Evolutionary conservation across 2,113 vertebrate species (phyloP).

Genomic region (Platichthys flesus): DNA sequence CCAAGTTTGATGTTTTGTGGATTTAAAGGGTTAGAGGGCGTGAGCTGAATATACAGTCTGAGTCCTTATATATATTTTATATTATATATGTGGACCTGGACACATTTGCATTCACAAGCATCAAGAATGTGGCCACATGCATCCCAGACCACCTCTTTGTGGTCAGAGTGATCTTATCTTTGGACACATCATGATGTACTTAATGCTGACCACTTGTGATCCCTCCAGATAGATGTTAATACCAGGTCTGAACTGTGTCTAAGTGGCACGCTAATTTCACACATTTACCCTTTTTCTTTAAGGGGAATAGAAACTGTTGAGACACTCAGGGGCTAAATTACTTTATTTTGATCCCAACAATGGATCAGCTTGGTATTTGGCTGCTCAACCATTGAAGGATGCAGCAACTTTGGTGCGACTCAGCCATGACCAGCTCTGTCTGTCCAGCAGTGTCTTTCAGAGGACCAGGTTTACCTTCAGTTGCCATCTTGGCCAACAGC

Average conservation of each 20-base stretch:
- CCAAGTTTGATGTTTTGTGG: too few species aligned
- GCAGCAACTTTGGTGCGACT: neutral
- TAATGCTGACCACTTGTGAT: too few species aligned
- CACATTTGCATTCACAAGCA: too few species aligned
- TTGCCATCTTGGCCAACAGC: slow-evolving; percentile 94
- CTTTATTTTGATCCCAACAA: neutral
- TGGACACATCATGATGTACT: too few species aligned
- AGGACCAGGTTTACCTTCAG: slow-evolving; percentile 85
- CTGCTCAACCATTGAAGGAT: neutral
- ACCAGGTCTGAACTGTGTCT: neutral
- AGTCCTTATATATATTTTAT: too few species aligned
- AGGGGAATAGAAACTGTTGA: accelerated
- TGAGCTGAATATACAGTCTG: too few species aligned
- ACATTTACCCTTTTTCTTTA: neutral
- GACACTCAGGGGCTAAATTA: neutral
- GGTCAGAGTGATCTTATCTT: too few species aligned
- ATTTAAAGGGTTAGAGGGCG: too few species aligned
- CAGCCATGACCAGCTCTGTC: neutral
- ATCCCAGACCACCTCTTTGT: too few species aligned
- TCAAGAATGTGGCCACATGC: too few species aligned
- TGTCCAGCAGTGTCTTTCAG: neutral
- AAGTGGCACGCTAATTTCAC: neutral
- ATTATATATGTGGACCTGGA: too few species aligned
- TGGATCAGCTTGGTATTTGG: neutral
- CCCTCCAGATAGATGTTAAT: too few species aligned